Conservation (phyloP, 2,888 invertebrate species). For the Chrysolina americana region DNA sequence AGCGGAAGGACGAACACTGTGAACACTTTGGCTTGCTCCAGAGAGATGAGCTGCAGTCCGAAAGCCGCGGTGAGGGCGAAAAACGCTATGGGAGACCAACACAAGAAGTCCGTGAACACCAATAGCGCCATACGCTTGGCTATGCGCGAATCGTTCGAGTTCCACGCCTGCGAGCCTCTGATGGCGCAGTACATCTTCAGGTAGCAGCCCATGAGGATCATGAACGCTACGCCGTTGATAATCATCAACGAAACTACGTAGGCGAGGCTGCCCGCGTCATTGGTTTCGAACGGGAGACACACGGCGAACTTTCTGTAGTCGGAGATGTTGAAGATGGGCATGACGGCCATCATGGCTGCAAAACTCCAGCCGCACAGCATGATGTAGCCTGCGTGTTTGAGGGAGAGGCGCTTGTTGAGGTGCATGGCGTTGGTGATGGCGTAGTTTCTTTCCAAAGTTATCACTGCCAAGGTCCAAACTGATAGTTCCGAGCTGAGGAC, state of each 20-base stretch:
- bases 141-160: constrained; percentile 95
- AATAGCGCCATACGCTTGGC: constrained; percentile 97
- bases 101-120: constrained; percentile 97
- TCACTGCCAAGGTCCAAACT: constrained; percentile 96
- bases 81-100: constrained; percentile 98
- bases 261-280: constrained; percentile 82
- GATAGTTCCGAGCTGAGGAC: constrained; percentile 95
- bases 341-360: constrained; percentile 86
- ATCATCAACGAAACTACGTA: constrained; percentile 93
- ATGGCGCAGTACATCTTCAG: constrained; percentile 98
- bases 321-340: constrained; percentile 92
- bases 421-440: constrained; percentile 99
- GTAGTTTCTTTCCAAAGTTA: constrained; percentile 95
- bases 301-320: constrained; percentile 98
- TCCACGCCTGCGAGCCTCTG: constrained; percentile 97
- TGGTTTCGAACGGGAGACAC: constrained; percentile 94
- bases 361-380: constrained; percentile 96
- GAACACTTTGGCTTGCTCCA: constrained; percentile 96
- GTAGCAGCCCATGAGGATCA: constrained; percentile 96
- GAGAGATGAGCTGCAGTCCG: constrained; percentile 89
- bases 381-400: constrained; percentile 91
- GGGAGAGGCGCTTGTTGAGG: constrained; percentile 91
- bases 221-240: constrained; percentile 94
- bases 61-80: constrained; percentile 95
- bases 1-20: constrained; percentile 96